Base-by-base conservation (phyloP, 2,888 invertebrate species). In the Deilephila porcellus region DNA sequence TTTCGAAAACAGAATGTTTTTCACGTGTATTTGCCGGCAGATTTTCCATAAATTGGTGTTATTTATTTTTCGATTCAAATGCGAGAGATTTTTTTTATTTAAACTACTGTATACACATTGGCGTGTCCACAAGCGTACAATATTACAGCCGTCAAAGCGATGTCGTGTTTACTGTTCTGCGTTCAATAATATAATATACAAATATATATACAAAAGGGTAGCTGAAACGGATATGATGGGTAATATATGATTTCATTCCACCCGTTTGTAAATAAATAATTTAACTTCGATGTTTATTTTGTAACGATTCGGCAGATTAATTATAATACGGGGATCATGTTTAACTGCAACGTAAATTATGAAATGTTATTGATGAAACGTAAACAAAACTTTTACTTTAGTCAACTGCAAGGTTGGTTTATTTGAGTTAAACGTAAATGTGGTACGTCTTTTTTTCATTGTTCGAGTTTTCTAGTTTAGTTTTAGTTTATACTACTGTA, bases 111-210 rank as follows among this genome's bases (percentile, higher is more conserved):
- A 45, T 29, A 60, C 14, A 45, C 29, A 25, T n/a, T 52, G 19
- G 11, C 32, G 20, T 73, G 74, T 60, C 20, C 19, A 52, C 76
- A 79, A 80, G 81, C 73, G 78, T 73, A 14, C 72, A 71, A 62
- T 73, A 77, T 82, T 77, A 74, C 60, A 75, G 71, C 77, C 75
- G 75, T 83, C 82, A 84, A 83, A 84, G 82, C 77, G 76, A 76
- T 83, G 75, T 75, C 75, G 72, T 81, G 77, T 82, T 83, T 83
- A 76, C 60, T 78, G 64, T 77, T 74, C 73, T 76, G 70, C 64
- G 70, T 25, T 71, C 70, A 56, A 29, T 64, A 17, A 71, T 71
- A 60, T 59, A 59, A 0, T 45, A 14, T 14, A 45, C 45, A 45
- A 45, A 45, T 45, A 45, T n/a, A 4, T 56, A n/a, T 17, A n/a